Base-by-base conservation (phyloP, 2,113 vertebrate species). In the Anseranas semipalmata region DNA sequence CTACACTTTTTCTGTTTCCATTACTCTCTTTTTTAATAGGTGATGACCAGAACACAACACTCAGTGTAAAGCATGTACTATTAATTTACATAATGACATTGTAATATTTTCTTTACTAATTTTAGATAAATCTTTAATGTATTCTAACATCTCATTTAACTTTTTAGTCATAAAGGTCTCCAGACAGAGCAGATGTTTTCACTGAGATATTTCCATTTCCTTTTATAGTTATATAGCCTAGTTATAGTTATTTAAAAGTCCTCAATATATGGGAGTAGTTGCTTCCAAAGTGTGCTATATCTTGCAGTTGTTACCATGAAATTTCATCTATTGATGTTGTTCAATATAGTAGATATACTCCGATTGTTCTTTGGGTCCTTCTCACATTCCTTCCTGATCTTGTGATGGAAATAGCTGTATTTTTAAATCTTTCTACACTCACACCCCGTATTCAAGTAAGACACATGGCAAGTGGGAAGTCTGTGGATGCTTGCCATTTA, bases 201-300 rank as follows among this genome's bases (percentile, higher is more conserved):
- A 89, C 48, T 58, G 52, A 90, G 35, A 33, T 75, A 52, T 92
- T 94, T 90, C 63, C 17, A 67, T 85, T 77, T 94, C 50, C 46
- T 80, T 88, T 93, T 86, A 78, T 56, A 95, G 27, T 80, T 88
- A 91, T 86, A 78, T 56, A 95, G 27, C 45, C 75, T 75, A n/a
- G 24, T 73, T 91, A 85, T 20, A 92, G 65, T 79, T 95, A 89
- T 90, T 95, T 88, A 93, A 91, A 94, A 50, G 27, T 67, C 33
- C 27, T 72, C 43, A 48, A n/a, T 84, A 39, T 45, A 77, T 18
- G 71, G 32, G 37, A 85, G 17, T 66, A 84, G 28, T 85, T 92
- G 92, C 60, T 93, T 90, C 6, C 3, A 37, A 86, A 72, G 27
- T 24, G 6, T 52, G 19, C 56, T 92, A 39, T 18, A 8, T 92